Conservation (phyloP, 2,797 vertebrate species). For the Microcaecilia unicolor region DNA sequence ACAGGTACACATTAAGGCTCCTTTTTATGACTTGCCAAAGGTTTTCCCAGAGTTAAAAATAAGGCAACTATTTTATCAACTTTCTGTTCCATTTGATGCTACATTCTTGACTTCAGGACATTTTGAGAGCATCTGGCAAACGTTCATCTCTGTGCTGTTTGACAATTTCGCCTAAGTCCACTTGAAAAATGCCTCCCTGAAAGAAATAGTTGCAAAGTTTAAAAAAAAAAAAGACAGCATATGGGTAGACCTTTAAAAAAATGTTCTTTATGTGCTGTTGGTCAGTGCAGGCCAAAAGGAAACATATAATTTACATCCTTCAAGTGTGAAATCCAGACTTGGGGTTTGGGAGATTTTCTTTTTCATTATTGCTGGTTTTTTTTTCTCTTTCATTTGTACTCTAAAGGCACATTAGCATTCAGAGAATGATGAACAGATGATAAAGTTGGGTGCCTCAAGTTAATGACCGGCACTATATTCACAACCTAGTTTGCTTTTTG, state of each 20-base stretch:
- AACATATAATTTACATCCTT: not conserved
- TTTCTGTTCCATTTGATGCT: too few relatives aligned
- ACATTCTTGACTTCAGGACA: not conserved
- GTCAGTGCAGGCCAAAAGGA: not conserved
- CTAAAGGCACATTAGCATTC: slow-evolving; percentile 13
- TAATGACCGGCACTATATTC: slow-evolving; percentile 72
- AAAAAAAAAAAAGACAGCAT: not conserved
- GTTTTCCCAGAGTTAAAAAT: too few relatives aligned
- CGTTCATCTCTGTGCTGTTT: not conserved
- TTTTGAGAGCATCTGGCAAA: too few relatives aligned
- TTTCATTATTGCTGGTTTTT: slow-evolving; percentile 3
- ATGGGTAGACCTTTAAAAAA: not conserved
- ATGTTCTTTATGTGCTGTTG: too few relatives aligned
- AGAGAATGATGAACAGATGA: slow-evolving; percentile 41
- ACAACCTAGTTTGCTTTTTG: slow-evolving; percentile 56
- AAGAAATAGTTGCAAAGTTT: not conserved
- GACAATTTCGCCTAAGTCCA: not conserved
- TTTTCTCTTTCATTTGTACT: not conserved
- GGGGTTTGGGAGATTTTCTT: slow-evolving; percentile 2
- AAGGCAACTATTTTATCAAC: too few relatives aligned
- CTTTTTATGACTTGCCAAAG: too few relatives aligned
- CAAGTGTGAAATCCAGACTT: not conserved
- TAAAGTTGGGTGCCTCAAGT: slow-evolving; percentile 47
- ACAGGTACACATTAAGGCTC: too few relatives aligned
- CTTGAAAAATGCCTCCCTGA: not conserved